Base-by-base conservation (phyloP, 1,140 invertebrate genomes). In the Littorina saxatilis region DNA sequence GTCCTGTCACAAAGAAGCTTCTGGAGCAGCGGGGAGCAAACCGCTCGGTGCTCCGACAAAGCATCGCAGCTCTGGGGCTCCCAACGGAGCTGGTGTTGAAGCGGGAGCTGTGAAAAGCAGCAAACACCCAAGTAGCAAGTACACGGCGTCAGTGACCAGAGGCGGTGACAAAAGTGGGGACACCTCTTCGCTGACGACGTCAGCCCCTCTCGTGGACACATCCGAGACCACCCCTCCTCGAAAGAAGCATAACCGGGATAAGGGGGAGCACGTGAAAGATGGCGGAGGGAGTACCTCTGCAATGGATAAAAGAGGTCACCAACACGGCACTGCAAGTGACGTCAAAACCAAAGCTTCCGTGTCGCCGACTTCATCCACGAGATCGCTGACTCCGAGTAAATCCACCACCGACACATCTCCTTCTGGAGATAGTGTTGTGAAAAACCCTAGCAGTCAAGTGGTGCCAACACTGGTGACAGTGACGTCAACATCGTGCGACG, bases 391-490 rank as follows among this genome's bases (percentile, higher is more conserved):
- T 40, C 3, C 58, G 37, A n/a, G n/a, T n/a, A 78, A 17, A 0
- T 23, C 55, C 15, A 66, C 58, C 50, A 4, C 76, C 35, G 35
- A 37, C 37, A 13, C 55, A 9, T 20, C 76, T 39, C 27, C 15
- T 23, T 77, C 40, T 40, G 75, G 47, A n/a, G 58, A n/a, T n/a
- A n/a, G 58, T 32, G 75, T 52, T 40, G 35, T 32, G 50, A 77
- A 17, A 11, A 27, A 20, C 39, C 37, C 58, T 4, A 3, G n/a
- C 13, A 32, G 61, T 17, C 80, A 78, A 55, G 52, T 29, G 9
- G 74, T 82, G 35, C 73, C 74, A 3, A 82, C 82, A 3, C 37
- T 83, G 27, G 43, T 72, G 35, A 83, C 82, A 15, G 77, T 83
- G 68, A 83, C 82, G 9, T 75, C 78, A 39, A 80, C 82, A 23